These are phyloP conservation scores for Alcis repandata DNA, from an alignment of 2,888 invertebrate genomes.

Conservation along the genomic window DNA sequence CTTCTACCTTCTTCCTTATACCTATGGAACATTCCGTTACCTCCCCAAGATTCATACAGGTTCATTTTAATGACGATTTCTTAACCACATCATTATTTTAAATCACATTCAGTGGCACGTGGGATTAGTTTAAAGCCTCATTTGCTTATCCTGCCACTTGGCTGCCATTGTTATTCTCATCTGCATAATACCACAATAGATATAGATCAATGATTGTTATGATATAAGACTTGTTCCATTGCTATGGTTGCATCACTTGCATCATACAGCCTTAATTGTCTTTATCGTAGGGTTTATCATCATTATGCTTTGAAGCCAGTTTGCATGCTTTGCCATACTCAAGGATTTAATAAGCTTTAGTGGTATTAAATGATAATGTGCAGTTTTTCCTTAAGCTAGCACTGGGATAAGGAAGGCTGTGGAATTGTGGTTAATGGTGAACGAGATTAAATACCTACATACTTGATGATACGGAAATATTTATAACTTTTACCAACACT, in stretches of 20 bases:
- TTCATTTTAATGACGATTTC: background rate
- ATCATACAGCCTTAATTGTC: constrained; percentile 9
- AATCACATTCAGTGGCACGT: constrained; percentile 28
- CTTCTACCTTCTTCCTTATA: background rate
- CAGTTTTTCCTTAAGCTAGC: background rate
- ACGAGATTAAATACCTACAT: too few relatives aligned
- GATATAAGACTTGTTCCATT: constrained; percentile 28
- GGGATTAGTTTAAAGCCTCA: constrained; percentile 28
- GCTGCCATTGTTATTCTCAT: constrained; percentile 32
- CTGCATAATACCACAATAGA: constrained; percentile 30
- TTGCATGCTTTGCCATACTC: background rate
- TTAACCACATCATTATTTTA: constrained; percentile 14
- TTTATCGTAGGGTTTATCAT: constrained; percentile 18
- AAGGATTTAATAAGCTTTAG: constrained; percentile 2
- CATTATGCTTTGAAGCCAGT: background rate
- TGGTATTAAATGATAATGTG: background rate
- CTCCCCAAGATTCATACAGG: background rate
- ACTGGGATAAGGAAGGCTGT: too few relatives aligned
- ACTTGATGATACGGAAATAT: too few relatives aligned
- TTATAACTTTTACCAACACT: background rate
- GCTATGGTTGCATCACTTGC: constrained; percentile 35
- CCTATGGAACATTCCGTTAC: too few relatives aligned
- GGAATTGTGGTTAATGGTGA: too few relatives aligned
- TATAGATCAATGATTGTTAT: constrained; percentile 35
- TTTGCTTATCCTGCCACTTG: constrained; percentile 28